Evolutionary conservation across 1,140 invertebrate genomes (phyloP).

Genomic region (Eupeodes corollae): DNA sequence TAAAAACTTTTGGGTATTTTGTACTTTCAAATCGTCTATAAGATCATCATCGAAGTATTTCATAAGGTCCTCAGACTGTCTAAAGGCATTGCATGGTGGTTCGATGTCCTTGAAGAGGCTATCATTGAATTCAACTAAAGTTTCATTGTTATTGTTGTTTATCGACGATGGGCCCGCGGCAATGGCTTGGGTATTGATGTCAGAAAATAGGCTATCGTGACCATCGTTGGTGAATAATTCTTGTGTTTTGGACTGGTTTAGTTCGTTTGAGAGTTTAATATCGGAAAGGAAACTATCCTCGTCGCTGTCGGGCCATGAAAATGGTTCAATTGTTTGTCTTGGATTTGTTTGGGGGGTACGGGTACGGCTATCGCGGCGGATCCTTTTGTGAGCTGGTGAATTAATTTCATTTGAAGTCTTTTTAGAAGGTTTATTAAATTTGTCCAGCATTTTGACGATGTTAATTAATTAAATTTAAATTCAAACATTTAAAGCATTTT

Average conservation of each 20-base stretch:
- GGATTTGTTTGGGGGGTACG: no score
- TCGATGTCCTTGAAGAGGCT: conserved; percentile 22
- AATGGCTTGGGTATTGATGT: neutral
- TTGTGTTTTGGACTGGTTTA: conserved; percentile 8
- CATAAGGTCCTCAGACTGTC: conserved; percentile 12
- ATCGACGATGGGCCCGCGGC: neutral
- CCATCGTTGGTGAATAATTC: conserved; percentile 1
- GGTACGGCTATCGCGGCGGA: no score
- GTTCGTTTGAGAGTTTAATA: conserved; percentile 16
- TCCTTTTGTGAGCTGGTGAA: no score
- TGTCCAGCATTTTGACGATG: no score
- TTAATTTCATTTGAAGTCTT: no score
- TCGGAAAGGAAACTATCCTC: conserved; percentile 23
- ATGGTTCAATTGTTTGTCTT: no score
- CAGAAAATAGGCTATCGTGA: neutral
- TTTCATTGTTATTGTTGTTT: conserved; percentile 4
- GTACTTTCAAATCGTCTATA: neutral
- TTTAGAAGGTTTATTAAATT: no score
- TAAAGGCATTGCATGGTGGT: conserved; percentile 1
- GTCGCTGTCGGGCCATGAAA: conserved; percentile 22
- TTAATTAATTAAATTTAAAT: no score
- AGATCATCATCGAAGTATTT: conserved; percentile 14
- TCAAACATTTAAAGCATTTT: no score
- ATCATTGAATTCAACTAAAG: conserved; percentile 13
- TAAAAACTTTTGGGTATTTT: neutral